phyloP scores from a whole-genome alignment of 35 echinoderm and acorn worm species.

The Strongylocentrotus purpuratus region DNA sequence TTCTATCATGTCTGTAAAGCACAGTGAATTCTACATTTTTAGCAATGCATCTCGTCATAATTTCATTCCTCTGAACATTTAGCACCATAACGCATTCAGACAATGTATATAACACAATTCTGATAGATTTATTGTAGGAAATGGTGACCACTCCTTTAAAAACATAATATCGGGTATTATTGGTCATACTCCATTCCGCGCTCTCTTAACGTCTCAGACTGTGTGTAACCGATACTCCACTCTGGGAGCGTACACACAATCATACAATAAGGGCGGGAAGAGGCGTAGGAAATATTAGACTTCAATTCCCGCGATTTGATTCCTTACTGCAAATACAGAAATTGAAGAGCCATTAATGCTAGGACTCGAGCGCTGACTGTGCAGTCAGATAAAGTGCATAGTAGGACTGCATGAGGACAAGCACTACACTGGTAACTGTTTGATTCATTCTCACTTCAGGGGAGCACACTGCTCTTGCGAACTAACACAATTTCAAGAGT shows the following conservation, averaged over 20 bases:
- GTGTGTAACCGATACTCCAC: conserved; percentile 18
- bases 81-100: too few relatives aligned
- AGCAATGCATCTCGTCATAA: too few relatives aligned
- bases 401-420: neutral
- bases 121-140: neutral
- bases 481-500: conserved; percentile 12
- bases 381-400: neutral
- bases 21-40: too few relatives aligned
- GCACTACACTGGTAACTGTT: neutral
- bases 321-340: neutral
- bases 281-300: conserved; percentile 43
- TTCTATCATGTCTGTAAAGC: too few relatives aligned
- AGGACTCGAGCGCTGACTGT: neutral
- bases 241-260: neutral
- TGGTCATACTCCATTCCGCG: neutral
- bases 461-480: neutral
- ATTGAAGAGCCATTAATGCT: neutral
- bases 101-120: too few relatives aligned
- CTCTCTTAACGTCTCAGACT: neutral
- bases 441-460: neutral
- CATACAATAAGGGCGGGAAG: neutral
- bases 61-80: too few relatives aligned
- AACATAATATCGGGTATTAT: neutral
- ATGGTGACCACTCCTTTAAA: neutral
- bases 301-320: conserved; percentile 40